phyloP scores from a whole-genome alignment of 2,797 vertebrate species.

The Sphaeramia orbicularis region DNA sequence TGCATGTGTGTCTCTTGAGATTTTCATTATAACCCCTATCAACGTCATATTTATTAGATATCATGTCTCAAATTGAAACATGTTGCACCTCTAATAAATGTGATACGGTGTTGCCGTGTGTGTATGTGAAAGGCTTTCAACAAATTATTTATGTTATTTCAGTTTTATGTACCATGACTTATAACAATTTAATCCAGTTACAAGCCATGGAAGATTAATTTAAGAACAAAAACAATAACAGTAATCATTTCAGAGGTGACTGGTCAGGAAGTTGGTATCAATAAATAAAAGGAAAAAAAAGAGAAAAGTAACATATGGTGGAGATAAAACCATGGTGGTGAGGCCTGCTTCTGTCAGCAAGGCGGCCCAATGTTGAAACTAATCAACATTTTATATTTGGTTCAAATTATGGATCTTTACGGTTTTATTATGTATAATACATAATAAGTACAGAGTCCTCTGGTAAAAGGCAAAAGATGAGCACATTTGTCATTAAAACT shows the following conservation, averaged over 20 bases:
- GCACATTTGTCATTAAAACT: too few relatives aligned
- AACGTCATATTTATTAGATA: slow-evolving; percentile 67
- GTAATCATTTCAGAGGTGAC: neutral
- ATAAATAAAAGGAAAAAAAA: too few relatives aligned
- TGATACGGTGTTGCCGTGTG: slow-evolving; percentile 15
- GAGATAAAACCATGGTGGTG: too few relatives aligned
- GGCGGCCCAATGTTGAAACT: too few relatives aligned
- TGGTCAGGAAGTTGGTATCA: neutral
- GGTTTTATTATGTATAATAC: too few relatives aligned
- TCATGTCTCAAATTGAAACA: slow-evolving; percentile 45
- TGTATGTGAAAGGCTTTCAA: slow-evolving; percentile 13
- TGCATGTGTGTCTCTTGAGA: slow-evolving; percentile 18
- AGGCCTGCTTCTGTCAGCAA: too few relatives aligned
- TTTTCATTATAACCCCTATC: slow-evolving; percentile 63
- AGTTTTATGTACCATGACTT: slow-evolving; percentile 51
- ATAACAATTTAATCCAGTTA: slow-evolving; percentile 43
- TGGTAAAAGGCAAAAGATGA: too few relatives aligned
- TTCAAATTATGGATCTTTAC: too few relatives aligned
- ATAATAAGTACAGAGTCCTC: too few relatives aligned
- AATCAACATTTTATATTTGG: too few relatives aligned
- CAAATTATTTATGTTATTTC: slow-evolving; percentile 54
- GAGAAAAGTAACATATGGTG: too few relatives aligned
- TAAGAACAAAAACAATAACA: slow-evolving; percentile 26
- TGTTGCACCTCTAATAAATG: slow-evolving; percentile 52
- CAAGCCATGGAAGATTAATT: slow-evolving; percentile 44